phyloP scores from a whole-genome alignment of 2,888 invertebrate species.

The Unio pictorum region DNA sequence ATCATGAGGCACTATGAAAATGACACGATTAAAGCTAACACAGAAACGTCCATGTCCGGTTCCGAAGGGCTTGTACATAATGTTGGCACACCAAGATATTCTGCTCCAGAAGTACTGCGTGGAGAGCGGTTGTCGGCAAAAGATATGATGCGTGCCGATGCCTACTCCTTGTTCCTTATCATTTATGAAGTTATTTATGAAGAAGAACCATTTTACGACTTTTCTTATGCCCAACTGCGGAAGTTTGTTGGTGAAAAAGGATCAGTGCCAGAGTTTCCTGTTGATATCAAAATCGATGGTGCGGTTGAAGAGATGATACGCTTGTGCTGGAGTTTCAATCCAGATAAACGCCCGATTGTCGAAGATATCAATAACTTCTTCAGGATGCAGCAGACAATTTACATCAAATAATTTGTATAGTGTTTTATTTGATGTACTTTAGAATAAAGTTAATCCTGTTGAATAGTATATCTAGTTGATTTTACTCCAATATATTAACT shows the following conservation, averaged over 20 bases:
- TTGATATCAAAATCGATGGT: neutral
- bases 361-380: too few species aligned
- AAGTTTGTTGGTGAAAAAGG: slow-evolving; percentile 28
- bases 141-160: slow-evolving; percentile 28
- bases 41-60: slow-evolving; percentile 14
- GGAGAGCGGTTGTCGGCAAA: slow-evolving; percentile 16
- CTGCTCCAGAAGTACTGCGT: slow-evolving; percentile 35
- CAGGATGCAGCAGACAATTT: too few species aligned
- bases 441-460: too few species aligned
- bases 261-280: slow-evolving; percentile 17
- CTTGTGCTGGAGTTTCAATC: too few species aligned
- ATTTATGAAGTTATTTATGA: slow-evolving; percentile 26
- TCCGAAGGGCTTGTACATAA: slow-evolving; percentile 11
- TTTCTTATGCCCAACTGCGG: slow-evolving; percentile 22
- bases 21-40: slow-evolving; percentile 12
- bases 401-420: too few species aligned
- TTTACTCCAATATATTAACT: too few species aligned
- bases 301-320: too few species aligned
- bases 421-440: too few species aligned
- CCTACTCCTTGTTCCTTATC: slow-evolving; percentile 25
- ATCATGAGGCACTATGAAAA: slow-evolving; percentile 1
- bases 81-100: slow-evolving; percentile 34
- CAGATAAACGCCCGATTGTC: too few species aligned
- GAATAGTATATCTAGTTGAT: too few species aligned
- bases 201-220: slow-evolving; percentile 31